A percentile compares a stretch with the other conserved stretches of the same genome.
These are phyloP conservation scores for Hartigia nigra DNA, from an alignment of 2,888 invertebrate species.

Conservation along the genomic window DNA sequence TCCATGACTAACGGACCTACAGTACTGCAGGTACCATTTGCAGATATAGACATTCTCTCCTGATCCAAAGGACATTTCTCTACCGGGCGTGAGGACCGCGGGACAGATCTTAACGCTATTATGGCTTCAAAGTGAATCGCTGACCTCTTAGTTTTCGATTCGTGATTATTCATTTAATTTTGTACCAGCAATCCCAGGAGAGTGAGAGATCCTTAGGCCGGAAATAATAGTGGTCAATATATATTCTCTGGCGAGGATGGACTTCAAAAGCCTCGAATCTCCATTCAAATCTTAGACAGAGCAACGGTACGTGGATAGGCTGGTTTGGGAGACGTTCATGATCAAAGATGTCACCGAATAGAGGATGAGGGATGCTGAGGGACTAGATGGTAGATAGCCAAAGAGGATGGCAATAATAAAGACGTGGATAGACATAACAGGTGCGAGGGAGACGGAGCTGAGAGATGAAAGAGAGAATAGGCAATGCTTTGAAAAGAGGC, in stretches of 20 bases:
- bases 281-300: slow-evolving; percentile 58
- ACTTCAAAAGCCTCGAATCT: slow-evolving; percentile 58
- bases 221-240: slow-evolving; percentile 11
- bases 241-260: slow-evolving; percentile 28
- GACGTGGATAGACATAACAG: neutral
- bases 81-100: too few species aligned
- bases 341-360: slow-evolving; percentile 58
- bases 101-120: neutral
- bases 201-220: neutral
- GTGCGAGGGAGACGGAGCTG: neutral
- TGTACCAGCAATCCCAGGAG: neutral
- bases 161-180: neutral
- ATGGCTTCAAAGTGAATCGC: neutral
- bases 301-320: slow-evolving; percentile 38
- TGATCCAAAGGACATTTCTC: neutral
- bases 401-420: slow-evolving; percentile 15
- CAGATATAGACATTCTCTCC: neutral
- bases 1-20: neutral
- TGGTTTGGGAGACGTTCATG: slow-evolving; percentile 51
- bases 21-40: too few species aligned
- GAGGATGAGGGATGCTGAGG: slow-evolving; percentile 23
- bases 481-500: slow-evolving; percentile 38
- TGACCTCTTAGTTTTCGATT: neutral
- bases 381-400: slow-evolving; percentile 18
- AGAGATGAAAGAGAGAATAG: neutral